phyloP scores from a whole-genome alignment of 2,888 invertebrate genomes.

The Cataglyphis cursor region DNA sequence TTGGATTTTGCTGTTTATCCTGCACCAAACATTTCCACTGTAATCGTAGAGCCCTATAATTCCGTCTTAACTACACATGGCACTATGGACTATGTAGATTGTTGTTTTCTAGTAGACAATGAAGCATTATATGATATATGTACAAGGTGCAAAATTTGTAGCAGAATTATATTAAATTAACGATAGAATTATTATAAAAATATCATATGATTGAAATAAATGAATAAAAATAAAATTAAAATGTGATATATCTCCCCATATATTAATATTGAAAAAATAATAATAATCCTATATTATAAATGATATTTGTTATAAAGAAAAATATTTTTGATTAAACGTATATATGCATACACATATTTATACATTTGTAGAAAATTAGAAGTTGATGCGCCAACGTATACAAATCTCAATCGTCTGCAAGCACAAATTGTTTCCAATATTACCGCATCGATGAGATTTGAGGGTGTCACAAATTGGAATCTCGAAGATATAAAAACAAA shows the following conservation, averaged over 20 bases:
- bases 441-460: slow-evolving; percentile 91
- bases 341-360: background rate
- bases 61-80: slow-evolving; percentile 91
- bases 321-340: background rate
- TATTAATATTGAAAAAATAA: slow-evolving; percentile 1
- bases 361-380: slow-evolving; percentile 89
- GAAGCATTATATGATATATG: slow-evolving; percentile 93
- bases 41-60: slow-evolving; percentile 93
- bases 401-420: slow-evolving; percentile 94
- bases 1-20: slow-evolving; percentile 93
- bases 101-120: slow-evolving; percentile 92
- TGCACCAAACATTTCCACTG: slow-evolving; percentile 93
- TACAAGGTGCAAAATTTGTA: slow-evolving; percentile 59
- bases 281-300: background rate
- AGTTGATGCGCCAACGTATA: slow-evolving; percentile 93
- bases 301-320: background rate
- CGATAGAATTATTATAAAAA: too few relatives aligned
- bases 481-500: slow-evolving; percentile 94
- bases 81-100: slow-evolving; percentile 90
- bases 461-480: slow-evolving; percentile 90
- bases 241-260: background rate
- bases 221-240: slow-evolving; percentile 1
- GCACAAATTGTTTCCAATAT: slow-evolving; percentile 92
- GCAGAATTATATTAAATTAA: background rate
- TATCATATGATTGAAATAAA: background rate